These are phyloP conservation scores for Acronicta alni DNA, from an alignment of 2,888 invertebrate genomes.

Conservation along the genomic window DNA sequence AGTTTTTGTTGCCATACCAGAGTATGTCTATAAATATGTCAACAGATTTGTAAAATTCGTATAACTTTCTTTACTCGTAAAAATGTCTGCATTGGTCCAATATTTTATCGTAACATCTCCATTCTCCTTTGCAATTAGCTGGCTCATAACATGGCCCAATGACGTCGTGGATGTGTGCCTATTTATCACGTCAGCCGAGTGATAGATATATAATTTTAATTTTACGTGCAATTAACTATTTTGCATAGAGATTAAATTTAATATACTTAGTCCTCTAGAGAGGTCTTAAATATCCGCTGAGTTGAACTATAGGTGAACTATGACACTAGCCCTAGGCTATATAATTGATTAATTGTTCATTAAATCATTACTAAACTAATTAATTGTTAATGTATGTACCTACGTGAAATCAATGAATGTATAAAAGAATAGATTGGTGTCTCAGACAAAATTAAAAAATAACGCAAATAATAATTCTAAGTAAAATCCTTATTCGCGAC, in stretches of 20 bases:
- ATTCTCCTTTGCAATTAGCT: conserved; percentile 13
- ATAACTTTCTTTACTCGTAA: conserved; percentile 14
- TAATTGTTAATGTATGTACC: too few species aligned
- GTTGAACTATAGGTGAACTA: too few species aligned
- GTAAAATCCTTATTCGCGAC: conserved; percentile 37
- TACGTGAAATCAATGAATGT: too few species aligned
- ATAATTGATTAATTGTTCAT: too few species aligned
- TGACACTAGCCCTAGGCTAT: too few species aligned
- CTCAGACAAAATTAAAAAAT: too few species aligned
- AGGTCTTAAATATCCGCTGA: too few species aligned
- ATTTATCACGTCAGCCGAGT: conserved; percentile 18
- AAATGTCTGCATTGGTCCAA: conserved; percentile 5
- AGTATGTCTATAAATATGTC: conserved; percentile 1
- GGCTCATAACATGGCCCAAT: conserved; percentile 28
- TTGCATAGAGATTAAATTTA: neutral
- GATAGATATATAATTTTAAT: conserved; percentile 32
- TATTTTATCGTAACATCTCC: conserved; percentile 13
- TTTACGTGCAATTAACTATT: conserved; percentile 21
- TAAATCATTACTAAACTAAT: too few species aligned
- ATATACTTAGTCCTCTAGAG: neutral
- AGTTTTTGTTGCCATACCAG: conserved; percentile 1
- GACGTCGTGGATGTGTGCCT: conserved; percentile 28
- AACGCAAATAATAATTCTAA: conserved; percentile 15
- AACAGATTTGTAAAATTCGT: neutral
- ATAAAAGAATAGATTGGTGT: too few species aligned